Percentiles rank a stretch among this genome's conserved stretches.
phyloP scores from a whole-genome alignment of 2,888 invertebrate genomes.

The Clivina fossor region DNA sequence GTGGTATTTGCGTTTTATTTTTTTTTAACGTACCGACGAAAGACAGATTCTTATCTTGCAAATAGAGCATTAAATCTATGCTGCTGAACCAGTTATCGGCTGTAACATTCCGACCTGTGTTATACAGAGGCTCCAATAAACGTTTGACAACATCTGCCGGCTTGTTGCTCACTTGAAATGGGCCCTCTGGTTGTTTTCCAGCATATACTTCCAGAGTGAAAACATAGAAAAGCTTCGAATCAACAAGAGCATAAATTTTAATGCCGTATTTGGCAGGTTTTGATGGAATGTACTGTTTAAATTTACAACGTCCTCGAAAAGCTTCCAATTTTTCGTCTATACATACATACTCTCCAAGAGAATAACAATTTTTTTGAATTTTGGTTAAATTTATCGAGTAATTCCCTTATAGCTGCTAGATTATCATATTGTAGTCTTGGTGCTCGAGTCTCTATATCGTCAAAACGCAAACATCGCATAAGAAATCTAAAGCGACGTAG shows the following conservation, averaged over 20 bases:
- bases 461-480: too few relatives aligned
- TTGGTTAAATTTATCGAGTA: too few relatives aligned
- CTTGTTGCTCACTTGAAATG: slow-evolving; percentile 37
- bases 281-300: too few relatives aligned
- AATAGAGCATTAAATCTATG: slow-evolving; percentile 31
- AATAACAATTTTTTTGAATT: too few relatives aligned
- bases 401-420: too few relatives aligned
- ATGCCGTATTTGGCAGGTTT: too few relatives aligned
- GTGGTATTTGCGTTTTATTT: slow-evolving; percentile 10
- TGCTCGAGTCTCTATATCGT: too few relatives aligned
- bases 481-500: too few relatives aligned
- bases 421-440: too few relatives aligned
- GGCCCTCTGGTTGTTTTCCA: slow-evolving; percentile 38
- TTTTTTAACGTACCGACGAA: slow-evolving; percentile 32
- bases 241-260: slow-evolving; percentile 21
- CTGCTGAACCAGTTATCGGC: slow-evolving; percentile 37
- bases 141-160: slow-evolving; percentile 36
- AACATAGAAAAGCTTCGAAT: slow-evolving; percentile 36
- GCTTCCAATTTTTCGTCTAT: too few relatives aligned
- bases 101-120: slow-evolving; percentile 37
- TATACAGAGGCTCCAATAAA: slow-evolving; percentile 34
- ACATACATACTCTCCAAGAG: too few relatives aligned
- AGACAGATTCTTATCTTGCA: slow-evolving; percentile 27
- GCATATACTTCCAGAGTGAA: slow-evolving; percentile 39
- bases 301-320: too few relatives aligned